Evolutionary conservation across 2,113 vertebrate species (phyloP), one percentile per base, ranked within the genome.

Genomic region (Argyrosomus japonicus): DNA sequence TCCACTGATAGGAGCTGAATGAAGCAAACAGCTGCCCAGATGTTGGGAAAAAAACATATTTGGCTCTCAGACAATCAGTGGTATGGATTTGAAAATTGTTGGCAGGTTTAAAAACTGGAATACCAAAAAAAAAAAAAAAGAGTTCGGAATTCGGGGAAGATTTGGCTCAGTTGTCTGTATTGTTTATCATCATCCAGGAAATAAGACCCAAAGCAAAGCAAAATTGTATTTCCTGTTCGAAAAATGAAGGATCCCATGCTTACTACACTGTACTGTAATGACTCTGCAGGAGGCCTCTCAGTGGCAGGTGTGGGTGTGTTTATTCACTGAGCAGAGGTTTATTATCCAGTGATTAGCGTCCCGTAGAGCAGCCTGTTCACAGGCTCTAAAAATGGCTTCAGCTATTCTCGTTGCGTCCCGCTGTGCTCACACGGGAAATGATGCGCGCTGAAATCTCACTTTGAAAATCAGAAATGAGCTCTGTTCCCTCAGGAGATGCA

Each of bases 281-380:
- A 36, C 63, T 50, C 7, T 14, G 63, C 53, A 51, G 62, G 32
- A 61, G 23, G 56, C 47, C 2, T 69, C 32, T 61, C n/a, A 6
- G 60, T 29, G 25, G 53, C 45, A 23, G 54, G 21, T 23, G 51
- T 29, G 4, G 50, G 27, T 51, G 36, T 71, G 12, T 57, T 12
- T 23, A 29, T 54, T 53, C 0, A 5, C 61, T 47, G 32, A 25
- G 45, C 62, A n/a, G 71, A 21, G 63, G 18, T 71, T 43, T 64
- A 29, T 77, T 72, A 58, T 62, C 32, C 45, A 61, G 2, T 56
- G 57, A 50, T 27, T 68, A 57, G 75, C 18, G 2, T 57, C 76
- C 56, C 2, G 4, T 18, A 11, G 40, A 77, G 50, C 51, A 45
- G 47, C 25, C 54, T 23, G 0, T 23, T 5, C n/a, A 10, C 13